Evolutionary conservation across 2,797 vertebrate species (phyloP).

Genomic region (Jordanella pulchra): DNA sequence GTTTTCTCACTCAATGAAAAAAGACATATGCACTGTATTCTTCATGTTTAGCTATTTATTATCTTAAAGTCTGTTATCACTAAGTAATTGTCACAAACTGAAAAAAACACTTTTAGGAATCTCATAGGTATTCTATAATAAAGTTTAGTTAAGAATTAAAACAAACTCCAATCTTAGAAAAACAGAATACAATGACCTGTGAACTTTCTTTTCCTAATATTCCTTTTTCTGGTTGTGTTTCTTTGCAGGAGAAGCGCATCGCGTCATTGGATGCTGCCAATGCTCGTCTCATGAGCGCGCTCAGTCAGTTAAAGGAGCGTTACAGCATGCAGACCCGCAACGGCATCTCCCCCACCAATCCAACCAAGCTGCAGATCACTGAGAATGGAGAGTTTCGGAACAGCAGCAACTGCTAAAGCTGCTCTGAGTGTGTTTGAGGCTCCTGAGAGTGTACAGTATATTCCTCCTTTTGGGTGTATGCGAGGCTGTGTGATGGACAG

Average conservation of each 20-base stretch:
- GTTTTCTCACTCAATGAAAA: background rate
- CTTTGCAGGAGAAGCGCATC: conserved; percentile 93
- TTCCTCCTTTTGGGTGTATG: conserved; percentile 37
- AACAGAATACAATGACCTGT: background rate
- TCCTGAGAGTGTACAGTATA: conserved; percentile 47
- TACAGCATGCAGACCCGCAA: conserved; percentile 99
- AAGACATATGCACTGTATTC: background rate
- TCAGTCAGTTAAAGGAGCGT: conserved; percentile 98
- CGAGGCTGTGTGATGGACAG: conserved; percentile 38
- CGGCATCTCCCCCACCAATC: conserved; percentile 98
- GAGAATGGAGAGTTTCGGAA: conserved; percentile 99
- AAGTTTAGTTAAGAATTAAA: too few species aligned
- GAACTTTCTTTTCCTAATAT: background rate
- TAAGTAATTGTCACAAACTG: background rate
- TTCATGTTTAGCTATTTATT: background rate
- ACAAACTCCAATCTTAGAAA: background rate
- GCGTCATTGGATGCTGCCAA: conserved; percentile 96
- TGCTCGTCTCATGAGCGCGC: conserved; percentile 94
- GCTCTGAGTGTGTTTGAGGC: conserved; percentile 3
- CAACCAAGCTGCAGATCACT: conserved; percentile 97
- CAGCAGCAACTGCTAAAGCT: conserved; percentile 94
- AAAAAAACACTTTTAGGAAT: background rate
- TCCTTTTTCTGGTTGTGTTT: background rate
- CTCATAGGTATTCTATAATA: background rate
- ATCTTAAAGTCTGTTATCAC: background rate